Evolutionary conservation across 2,113 vertebrate genomes (phyloP).

Genomic region (Scolopax mira): DNA sequence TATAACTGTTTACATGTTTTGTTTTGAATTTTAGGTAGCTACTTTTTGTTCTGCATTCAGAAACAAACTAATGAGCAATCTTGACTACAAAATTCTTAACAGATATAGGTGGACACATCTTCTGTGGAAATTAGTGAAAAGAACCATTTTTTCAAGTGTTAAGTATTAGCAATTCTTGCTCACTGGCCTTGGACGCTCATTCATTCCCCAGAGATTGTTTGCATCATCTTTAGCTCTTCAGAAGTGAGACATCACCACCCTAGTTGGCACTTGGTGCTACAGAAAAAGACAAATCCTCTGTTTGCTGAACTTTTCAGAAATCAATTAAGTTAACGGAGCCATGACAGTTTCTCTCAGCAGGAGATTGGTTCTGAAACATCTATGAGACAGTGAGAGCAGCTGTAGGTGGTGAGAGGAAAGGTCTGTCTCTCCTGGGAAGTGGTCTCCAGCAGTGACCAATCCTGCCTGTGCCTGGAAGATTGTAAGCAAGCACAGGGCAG

Average conservation of each 20-base stretch:
- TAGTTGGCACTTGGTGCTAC: not conserved
- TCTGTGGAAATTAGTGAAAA: not conserved
- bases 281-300: not conserved
- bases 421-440: not conserved
- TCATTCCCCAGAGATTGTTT: not conserved
- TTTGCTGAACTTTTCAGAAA: conserved; percentile 11
- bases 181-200: not conserved
- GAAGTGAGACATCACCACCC: not conserved
- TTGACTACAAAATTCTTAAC: not conserved
- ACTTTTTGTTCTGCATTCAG: not conserved
- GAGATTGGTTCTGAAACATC: not conserved
- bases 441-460: not conserved
- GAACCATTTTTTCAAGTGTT: not conserved
- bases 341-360: not conserved
- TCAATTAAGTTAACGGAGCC: not conserved
- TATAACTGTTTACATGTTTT: not conserved
- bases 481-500: not conserved
- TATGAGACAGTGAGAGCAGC: not conserved
- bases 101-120: not conserved
- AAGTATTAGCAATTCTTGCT: not conserved
- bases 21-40: not conserved
- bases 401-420: not conserved
- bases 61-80: not conserved
- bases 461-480: not conserved
- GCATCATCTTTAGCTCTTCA: not conserved